phyloP scores from a whole-genome alignment of 1,140 invertebrate genomes.

The Uloborus diversus region DNA sequence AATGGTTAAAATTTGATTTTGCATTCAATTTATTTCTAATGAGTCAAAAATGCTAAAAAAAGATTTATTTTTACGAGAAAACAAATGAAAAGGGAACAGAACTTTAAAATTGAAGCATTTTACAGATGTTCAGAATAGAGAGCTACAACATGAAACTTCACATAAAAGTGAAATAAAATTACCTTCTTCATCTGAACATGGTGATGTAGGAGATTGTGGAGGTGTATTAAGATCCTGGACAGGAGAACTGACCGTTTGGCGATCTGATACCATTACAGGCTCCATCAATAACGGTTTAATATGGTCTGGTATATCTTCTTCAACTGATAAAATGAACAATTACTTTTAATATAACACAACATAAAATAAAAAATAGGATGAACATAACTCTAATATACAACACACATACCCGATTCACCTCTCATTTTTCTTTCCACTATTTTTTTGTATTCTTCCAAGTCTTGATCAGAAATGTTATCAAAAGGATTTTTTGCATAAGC shows the following conservation, averaged over 20 bases:
- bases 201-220: constrained; percentile 61
- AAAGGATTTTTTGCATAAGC: constrained; percentile 99
- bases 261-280: constrained; percentile 54
- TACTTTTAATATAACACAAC: neutral
- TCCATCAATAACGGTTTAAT: constrained; percentile 60
- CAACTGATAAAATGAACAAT: constrained; percentile 24
- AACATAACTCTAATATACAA: neutral
- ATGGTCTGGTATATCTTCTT: constrained; percentile 61
- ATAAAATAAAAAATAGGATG: neutral
- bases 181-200: constrained; percentile 62
- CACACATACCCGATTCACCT: constrained; percentile 70
- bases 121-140: no score
- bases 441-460: constrained; percentile 89
- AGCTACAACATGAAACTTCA: no score
- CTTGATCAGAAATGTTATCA: constrained; percentile 87
- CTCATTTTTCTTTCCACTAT: constrained; percentile 82
- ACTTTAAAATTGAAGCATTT: no score
- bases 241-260: constrained; percentile 36
- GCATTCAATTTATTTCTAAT: no score
- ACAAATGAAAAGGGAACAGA: no score
- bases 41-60: no score
- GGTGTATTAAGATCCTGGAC: constrained; percentile 51
- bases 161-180: constrained; percentile 14
- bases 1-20: neutral
- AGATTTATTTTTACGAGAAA: no score